Base-by-base conservation (phyloP, 2,797 vertebrate species). In the Hipposideros larvatus region DNA sequence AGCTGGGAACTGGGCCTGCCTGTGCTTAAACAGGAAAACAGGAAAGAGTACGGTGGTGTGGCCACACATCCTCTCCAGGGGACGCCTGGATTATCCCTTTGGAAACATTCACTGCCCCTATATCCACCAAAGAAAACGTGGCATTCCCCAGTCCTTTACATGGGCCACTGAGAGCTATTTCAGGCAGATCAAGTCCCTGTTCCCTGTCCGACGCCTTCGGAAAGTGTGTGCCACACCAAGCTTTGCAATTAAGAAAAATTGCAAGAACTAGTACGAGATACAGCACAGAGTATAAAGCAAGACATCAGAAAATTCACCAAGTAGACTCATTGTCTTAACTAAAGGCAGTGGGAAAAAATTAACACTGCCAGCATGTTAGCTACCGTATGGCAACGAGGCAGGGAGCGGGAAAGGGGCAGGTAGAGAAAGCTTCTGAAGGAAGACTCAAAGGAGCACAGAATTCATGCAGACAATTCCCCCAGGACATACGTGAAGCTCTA, bases 401-500 rank as follows among this genome's bases (percentile, higher is more conserved):
- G 68, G 46, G 59, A n/a, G 34, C 0, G 14, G 66, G 48, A 63
- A 53, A 87, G 71, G 22, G 0, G 13, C 43, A 87, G 26, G 15
- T 0, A 14, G n/a, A 80, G 88, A 22, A 5, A 10, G 13, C 4
- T 34, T 74, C 43, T n/a, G 43, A 79, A 61, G 26, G 51, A 66
- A 68, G 34, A 46, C 24, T 22, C 66, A 8, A 75, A 82, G 79
- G 18, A 26, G 4, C 48, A 37, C 18, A 68, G 55, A 9, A 63
- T 16, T 43, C 22, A 11, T 18, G 46, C 13, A 28, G 86, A 34
- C 51, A 19, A 24, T 1, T 0, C 21, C 28, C 10, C 24, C 11
- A 1, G n/a, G 34, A 96, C 98, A 18, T 97, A 99, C 98, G 1
- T 98, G 86, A 53, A 99, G 86, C 22, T 98, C 77, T 41, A 98